Evolutionary conservation across 2,797 vertebrate genomes (phyloP).

Genomic region (Pangasius sanitwongsei): DNA sequence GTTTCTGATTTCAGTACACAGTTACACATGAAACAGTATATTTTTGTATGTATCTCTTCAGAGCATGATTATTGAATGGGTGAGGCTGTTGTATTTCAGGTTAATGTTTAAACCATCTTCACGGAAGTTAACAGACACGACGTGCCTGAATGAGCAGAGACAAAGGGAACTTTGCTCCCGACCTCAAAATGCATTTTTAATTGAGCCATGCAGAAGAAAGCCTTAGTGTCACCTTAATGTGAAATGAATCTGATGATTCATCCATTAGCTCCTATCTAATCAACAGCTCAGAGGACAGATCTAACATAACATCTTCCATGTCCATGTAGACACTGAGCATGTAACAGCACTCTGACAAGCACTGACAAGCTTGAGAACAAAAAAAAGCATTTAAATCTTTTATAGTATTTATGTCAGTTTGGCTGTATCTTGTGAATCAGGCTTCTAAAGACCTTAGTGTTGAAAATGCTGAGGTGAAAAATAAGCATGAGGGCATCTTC

Average conservation of each 20-base stretch:
- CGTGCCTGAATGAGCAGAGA: constrained; percentile 22
- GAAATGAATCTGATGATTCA: constrained; percentile 7
- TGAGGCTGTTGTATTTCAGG: constrained; percentile 15
- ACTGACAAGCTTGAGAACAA: neutral
- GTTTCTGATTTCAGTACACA: neutral
- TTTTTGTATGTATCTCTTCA: neutral
- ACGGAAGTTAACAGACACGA: constrained; percentile 20
- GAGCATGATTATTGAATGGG: constrained; percentile 18
- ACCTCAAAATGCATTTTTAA: constrained; percentile 29
- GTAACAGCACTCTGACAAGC: neutral
- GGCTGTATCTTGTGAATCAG: neutral
- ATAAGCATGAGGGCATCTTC: neutral
- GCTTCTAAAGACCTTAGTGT: neutral
- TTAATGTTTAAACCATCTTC: constrained; percentile 55
- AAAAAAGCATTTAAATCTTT: neutral
- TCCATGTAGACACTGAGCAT: neutral
- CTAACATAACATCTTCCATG: neutral
- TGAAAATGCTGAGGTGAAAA: neutral
- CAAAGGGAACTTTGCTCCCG: constrained; percentile 52
- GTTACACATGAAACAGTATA: neutral
- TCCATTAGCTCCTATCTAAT: constrained; percentile 3
- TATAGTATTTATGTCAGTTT: neutral
- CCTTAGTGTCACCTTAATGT: neutral
- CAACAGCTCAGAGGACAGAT: constrained; percentile 6
- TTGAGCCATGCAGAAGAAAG: neutral